phyloP scores from a whole-genome alignment of 2,113 vertebrate genomes.

The Anser cygnoides region DNA sequence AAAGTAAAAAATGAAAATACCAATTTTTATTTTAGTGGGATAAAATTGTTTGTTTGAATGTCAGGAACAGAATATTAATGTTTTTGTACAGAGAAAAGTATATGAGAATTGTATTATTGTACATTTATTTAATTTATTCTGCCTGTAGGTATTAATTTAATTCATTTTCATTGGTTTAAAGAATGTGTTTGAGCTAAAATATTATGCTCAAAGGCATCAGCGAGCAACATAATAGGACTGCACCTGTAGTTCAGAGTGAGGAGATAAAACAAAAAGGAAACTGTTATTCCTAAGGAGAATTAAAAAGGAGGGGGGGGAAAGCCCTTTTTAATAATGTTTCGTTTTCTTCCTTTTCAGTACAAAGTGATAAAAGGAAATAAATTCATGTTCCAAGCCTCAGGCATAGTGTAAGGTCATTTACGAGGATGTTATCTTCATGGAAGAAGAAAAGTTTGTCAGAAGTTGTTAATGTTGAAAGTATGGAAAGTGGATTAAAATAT shows the following conservation, averaged over 20 bases:
- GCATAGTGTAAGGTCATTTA: constrained; percentile 50
- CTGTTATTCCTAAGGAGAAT: constrained; percentile 39
- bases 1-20: not conserved
- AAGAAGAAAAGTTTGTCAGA: constrained; percentile 60
- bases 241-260: constrained; percentile 44
- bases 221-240: constrained; percentile 25
- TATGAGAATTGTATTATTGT: constrained; percentile 32
- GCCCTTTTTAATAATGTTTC: constrained; percentile 57
- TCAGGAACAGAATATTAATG: not conserved
- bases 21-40: not conserved
- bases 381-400: constrained; percentile 66
- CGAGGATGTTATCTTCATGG: constrained; percentile 51
- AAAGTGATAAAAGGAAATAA: constrained; percentile 74
- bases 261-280: constrained; percentile 66
- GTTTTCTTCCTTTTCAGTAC: constrained; percentile 67
- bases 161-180: constrained; percentile 61
- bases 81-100: not conserved
- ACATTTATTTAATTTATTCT: constrained; percentile 64
- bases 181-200: constrained; percentile 62
- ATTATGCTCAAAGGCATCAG: constrained; percentile 59
- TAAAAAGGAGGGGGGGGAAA: constrained; percentile 12
- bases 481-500: constrained; percentile 70
- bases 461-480: constrained; percentile 60
- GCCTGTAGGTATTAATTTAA: constrained; percentile 62
- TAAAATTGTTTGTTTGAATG: constrained; percentile 5